A percentile compares a stretch with the other conserved stretches of the same genome.
Conservation (phyloP, 2,888 invertebrate genomes). For the Drosophila kanekoi region DNA sequence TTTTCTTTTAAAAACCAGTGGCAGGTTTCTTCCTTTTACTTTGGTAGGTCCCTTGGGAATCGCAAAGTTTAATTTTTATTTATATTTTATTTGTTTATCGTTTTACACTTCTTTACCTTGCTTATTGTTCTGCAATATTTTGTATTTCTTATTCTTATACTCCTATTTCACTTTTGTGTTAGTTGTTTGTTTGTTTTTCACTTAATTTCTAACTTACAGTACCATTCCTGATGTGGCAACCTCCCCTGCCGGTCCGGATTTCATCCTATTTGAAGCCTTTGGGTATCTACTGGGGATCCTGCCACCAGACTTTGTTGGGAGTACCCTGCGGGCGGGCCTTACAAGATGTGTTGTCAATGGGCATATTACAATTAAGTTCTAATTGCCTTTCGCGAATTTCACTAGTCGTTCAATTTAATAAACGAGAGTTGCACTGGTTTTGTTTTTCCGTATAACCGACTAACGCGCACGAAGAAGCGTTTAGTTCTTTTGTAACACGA, state of each 20-base stretch:
- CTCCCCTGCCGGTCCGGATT: neutral
- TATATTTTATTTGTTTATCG: neutral
- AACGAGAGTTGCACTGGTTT: neutral
- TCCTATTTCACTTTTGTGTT: too few species aligned
- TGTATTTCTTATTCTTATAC: neutral
- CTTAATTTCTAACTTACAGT: constrained; percentile 1
- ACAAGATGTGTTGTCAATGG: neutral
- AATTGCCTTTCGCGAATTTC: neutral
- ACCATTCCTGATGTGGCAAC: constrained; percentile 2
- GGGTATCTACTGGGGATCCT: constrained; percentile 1
- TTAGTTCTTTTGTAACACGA: neutral
- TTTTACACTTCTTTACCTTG: neutral
- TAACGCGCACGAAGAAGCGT: constrained; percentile 1
- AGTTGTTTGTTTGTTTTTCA: neutral
- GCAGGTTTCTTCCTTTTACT: neutral
- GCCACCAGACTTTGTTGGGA: neutral
- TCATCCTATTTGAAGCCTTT: constrained; percentile 1
- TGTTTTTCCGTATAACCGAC: neutral
- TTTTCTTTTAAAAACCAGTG: neutral
- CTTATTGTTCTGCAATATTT: neutral
- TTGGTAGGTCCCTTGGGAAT: neutral
- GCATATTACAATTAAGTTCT: neutral
- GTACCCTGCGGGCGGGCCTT: constrained; percentile 1
- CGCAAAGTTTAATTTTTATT: neutral
- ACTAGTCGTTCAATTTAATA: neutral